Conservation (phyloP, 2,888 invertebrate species). For the Leptinotarsa peninsularis region DNA sequence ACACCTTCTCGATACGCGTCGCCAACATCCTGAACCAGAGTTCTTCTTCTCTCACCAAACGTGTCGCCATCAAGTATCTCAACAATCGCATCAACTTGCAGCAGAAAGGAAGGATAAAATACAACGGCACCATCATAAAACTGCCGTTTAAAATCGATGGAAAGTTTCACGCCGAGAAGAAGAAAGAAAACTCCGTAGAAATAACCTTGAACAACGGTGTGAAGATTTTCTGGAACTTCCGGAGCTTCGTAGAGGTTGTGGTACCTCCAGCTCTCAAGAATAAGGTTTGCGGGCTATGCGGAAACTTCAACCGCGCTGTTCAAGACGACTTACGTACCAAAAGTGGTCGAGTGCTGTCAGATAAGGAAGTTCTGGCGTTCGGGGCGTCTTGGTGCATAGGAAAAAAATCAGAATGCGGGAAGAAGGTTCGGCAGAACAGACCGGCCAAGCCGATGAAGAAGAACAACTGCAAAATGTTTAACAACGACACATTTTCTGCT, state of each 20-base stretch:
- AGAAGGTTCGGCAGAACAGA: conserved; percentile 44
- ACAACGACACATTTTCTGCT: conserved; percentile 74
- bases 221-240: conserved; percentile 92
- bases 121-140: conserved; percentile 81
- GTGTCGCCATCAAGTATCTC: conserved; percentile 83
- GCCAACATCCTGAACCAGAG: conserved; percentile 80
- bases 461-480: conserved; percentile 57
- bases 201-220: conserved; percentile 81
- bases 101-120: conserved; percentile 86
- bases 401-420: conserved; percentile 53
- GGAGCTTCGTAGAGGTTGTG: conserved; percentile 87
- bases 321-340: conserved; percentile 84
- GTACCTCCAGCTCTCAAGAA: conserved; percentile 82
- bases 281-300: conserved; percentile 91
- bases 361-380: conserved; percentile 76
- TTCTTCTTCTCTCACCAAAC: conserved; percentile 92
- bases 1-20: conserved; percentile 87
- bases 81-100: conserved; percentile 85
- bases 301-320: conserved; percentile 90
- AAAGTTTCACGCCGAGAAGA: conserved; percentile 73
- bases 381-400: conserved; percentile 94
- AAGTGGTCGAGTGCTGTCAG: conserved; percentile 74
- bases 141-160: conserved; percentile 46
- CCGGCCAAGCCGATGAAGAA: conserved; percentile 35
- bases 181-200: conserved; percentile 76